Evolutionary conservation across 2,888 invertebrate genomes (phyloP).

Genomic region (Glaucopsyche alexis): DNA sequence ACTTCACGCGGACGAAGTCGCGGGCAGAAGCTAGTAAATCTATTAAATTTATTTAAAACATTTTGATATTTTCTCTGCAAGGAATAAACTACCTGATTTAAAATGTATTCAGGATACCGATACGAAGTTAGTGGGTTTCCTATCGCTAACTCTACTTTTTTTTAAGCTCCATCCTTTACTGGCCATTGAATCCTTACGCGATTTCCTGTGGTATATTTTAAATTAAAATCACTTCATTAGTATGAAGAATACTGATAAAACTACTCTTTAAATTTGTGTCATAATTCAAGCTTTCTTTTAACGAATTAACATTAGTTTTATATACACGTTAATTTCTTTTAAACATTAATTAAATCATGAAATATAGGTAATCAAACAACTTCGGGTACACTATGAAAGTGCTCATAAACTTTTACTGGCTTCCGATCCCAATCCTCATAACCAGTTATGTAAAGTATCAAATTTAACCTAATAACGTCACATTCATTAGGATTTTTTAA

Average conservation of each 20-base stretch:
- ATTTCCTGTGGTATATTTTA: neutral
- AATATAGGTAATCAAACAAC: neutral
- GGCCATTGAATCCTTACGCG: constrained; percentile 14
- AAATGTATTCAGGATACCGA: neutral
- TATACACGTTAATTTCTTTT: neutral
- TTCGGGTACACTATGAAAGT: neutral
- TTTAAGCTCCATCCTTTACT: constrained; percentile 11
- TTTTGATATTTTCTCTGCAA: too few species aligned
- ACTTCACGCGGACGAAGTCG: too few species aligned
- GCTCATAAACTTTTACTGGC: constrained; percentile 4
- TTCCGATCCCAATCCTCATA: constrained; percentile 9
- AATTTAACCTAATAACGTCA: neutral
- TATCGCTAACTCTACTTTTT: constrained; percentile 8
- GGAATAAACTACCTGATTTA: neutral
- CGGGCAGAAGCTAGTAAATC: too few species aligned
- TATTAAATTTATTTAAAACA: too few species aligned
- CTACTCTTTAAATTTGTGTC: neutral
- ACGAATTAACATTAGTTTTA: too few species aligned
- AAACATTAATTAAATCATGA: neutral
- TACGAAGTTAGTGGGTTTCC: neutral
- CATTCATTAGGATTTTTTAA: neutral
- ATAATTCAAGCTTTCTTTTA: neutral
- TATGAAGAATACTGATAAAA: neutral
- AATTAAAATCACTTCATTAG: neutral
- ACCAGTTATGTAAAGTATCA: constrained; percentile 8